Base-by-base conservation (phyloP, 2,113 vertebrate genomes). In the Enhydra lutris region DNA sequence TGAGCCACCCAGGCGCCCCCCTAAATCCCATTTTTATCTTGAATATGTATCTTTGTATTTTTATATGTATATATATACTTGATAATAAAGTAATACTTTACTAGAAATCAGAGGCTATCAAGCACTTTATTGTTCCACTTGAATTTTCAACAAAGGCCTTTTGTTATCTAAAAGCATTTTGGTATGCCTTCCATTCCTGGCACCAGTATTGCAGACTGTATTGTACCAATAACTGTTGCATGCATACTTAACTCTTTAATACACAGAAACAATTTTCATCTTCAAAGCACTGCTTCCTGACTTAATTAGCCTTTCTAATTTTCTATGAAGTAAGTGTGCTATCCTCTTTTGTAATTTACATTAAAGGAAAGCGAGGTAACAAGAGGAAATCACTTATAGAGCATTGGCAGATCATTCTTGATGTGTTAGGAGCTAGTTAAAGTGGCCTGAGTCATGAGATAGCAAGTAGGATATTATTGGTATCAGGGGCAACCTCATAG, bases 241-340 rank as follows among this genome's bases (percentile, higher is more conserved):
- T 67, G 71, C 39, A 91, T 89, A 84, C 36, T 39, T 81, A 88
- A 39, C 39, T 92, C 17, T 95, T 92, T 89, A 79, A 79, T 79
- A 82, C 59, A 89, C 71, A 73, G 36, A 52, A 92, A 69, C 24
- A 31, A 67, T 29, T 90, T 95, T 92, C 47, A 94, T 96, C 52
- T 79, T 96, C 34, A 92, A 96, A 95, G 74, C 55, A 82, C 20
- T 90, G 47, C 36, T n/a, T 92, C 47, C 36, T 86, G 79, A 97
- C 11, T 97, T 79, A 85, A 92, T 94, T 94, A 96, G 45, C 87
- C 59, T 95, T 94, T 67, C 59, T 94, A 47, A 92, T 87, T 97
- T 96, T 92, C 73, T 59, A 42, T 59, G 31, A 93, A 82, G 24
- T 52, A 91, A 82, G 7, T 85, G 34, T 82, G 29, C 11, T 73